Base-by-base conservation (phyloP, 2,797 vertebrate species). In the Darevskia mixta region DNA sequence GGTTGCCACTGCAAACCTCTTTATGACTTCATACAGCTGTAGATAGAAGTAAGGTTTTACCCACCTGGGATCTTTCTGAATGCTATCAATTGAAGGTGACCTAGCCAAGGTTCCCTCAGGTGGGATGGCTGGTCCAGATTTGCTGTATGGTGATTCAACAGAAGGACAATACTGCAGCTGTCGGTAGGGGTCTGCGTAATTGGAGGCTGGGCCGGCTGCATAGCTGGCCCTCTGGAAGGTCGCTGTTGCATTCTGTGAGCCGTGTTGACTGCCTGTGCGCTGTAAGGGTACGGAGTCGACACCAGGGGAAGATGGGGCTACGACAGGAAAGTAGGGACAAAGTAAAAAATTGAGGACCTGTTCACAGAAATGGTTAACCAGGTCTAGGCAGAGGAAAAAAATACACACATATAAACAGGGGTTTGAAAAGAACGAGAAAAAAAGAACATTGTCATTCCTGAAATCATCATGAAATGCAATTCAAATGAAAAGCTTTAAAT, bases 261-360 rank as follows among this genome's bases (percentile, higher is more conserved):
- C 97, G 73, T 97, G 97, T 83, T 97, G 99, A 94, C 98, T 99
- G 96, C 97, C 98, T 96, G 98, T 98, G 96, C 99, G 98, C 98
- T 99, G 99, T 98, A 99, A 98, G 97, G 99, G 98, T 98, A 97
- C 97, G 98, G 99, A 98, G 98, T 99, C 99, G 97, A 99, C 98
- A 98, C 98, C 99, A 87, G 99, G 99, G 98, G 99, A 99, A 97
- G 99, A 99, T 95, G 99, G 99, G 98, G 99, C 99, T 99, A 98
- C 94, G 98, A 97, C 95, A 97, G 98, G 98, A 98, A 98, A 99
- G 98, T 98, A 98, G 98, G 99, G 98, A 99, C 98, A 99, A 97
- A 99, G 98, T 97, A 98, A 98, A 98, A 98, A 98, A 98, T 98
- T 99, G 98, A 99, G 98, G 98, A 98, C 97, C 96, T 98, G 98